These are phyloP conservation scores for Terrapene triunguis DNA, from an alignment of 2,113 vertebrate genomes.

Conservation along the genomic window DNA sequence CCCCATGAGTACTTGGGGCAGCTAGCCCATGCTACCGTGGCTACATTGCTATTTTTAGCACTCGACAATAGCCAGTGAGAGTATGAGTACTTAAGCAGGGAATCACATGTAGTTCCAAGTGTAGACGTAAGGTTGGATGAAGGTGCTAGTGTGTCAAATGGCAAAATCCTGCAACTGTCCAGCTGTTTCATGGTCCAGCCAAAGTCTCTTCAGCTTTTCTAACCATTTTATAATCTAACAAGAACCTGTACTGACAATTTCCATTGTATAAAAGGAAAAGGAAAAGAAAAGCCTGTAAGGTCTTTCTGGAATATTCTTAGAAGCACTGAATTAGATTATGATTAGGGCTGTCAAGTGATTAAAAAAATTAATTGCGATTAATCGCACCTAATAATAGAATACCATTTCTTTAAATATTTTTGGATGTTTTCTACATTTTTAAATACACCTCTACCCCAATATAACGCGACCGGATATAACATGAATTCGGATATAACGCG, in stretches of 20 bases:
- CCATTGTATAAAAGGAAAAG: not conserved
- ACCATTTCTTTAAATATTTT: no score
- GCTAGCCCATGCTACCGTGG: not conserved
- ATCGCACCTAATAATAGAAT: no score
- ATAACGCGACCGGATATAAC: no score
- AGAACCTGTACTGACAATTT: not conserved
- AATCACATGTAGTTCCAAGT: not conserved
- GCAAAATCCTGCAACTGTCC: not conserved
- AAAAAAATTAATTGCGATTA: no score
- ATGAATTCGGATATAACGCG: no score
- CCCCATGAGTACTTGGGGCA: not conserved
- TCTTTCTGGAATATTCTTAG: not conserved
- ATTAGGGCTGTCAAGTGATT: no score
- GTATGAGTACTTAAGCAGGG: not conserved
- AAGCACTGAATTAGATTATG: not conserved
- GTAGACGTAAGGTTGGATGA: not conserved
- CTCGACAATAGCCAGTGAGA: not conserved
- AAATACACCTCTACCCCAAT: no score
- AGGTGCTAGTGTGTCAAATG: not conserved
- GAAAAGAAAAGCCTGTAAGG: not conserved
- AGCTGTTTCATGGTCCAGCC: not conserved
- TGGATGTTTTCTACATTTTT: no score
- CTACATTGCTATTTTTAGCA: not conserved
- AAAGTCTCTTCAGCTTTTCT: not conserved
- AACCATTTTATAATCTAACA: not conserved